Conservation (phyloP, 2,113 vertebrate species). For the Clupea harengus region DNA sequence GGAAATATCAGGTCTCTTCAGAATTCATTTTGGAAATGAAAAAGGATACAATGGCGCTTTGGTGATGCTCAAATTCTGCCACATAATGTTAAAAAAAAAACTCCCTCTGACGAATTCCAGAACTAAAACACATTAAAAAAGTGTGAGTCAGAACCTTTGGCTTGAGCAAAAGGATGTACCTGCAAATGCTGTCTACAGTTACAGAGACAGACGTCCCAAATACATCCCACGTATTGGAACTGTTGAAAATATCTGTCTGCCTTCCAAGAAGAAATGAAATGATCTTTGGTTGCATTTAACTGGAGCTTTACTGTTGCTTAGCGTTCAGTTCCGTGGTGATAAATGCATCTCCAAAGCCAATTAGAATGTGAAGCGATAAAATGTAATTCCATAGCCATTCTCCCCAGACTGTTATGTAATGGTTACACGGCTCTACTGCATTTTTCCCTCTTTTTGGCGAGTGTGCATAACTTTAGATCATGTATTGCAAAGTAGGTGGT, state of each 20-base stretch:
- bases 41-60: not conserved
- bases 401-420: constrained; percentile 16
- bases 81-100: not conserved
- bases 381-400: not conserved
- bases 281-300: not conserved
- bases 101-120: not conserved
- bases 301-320: not conserved
- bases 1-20: constrained; percentile 15
- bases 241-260: not conserved
- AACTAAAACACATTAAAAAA: not conserved
- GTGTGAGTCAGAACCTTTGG: not conserved
- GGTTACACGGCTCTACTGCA: not conserved
- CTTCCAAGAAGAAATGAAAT: not conserved
- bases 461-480: not conserved
- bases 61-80: not conserved
- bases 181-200: not conserved
- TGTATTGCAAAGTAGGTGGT: constrained; percentile 12
- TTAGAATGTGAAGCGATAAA: not conserved
- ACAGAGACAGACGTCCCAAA: not conserved
- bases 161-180: not conserved
- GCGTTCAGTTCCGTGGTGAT: not conserved
- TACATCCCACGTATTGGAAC: not conserved
- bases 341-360: not conserved
- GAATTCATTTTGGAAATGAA: not conserved
- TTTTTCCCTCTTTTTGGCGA: not conserved